Base-by-base conservation (phyloP, 2,113 vertebrate species). In the Microtus pennsylvanicus region DNA sequence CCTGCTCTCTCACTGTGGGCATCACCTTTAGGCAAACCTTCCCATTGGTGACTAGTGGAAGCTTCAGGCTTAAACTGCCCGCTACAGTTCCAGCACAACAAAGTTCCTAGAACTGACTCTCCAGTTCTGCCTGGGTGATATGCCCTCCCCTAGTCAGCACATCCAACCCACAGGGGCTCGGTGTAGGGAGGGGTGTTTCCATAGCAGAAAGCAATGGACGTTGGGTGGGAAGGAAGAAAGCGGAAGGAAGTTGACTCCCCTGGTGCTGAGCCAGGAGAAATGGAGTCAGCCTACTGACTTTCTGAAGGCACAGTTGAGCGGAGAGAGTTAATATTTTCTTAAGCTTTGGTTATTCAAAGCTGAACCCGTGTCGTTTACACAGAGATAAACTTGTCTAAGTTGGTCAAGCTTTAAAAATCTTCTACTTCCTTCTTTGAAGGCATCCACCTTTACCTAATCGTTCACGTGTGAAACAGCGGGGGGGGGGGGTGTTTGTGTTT, bases 261-360 rank as follows among this genome's bases (percentile, higher is more conserved):
- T 21, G 81, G 1, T 52, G 63, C 78, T 63, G 33, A 80, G 30
- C 81, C 58, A 58, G 58, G 58, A 58, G 35, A 12, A 50, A 45
- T 6, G 30, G 22, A 61, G 69, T 22, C 90, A 81, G 70, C 85
- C 38, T 63, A 24, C 12, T 30, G 67, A 72, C 33, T 4, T 75
- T 80, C 63, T 74, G 47, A 92, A 78, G 35, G 52, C 35, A 24
- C 4, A 80, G 85, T n/a, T 81, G 30, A 90, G 16, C 1, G 67
- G 50, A 95, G 70, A 92, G 85, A 24, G 52, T 85, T 90, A 96
- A 94, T 95, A 91, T 96, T 97, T 69, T 38, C 82, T 93, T 94
- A 65, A 94, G 69, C 22, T 80, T 89, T 75, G 33, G 58, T 94
- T 90, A 95, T 58, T 87, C 42, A 96, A 90, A 65, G 35, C 55